Evolutionary conservation across 2,113 vertebrate species (phyloP), one percentile per base, ranked within the genome.

Genomic region (Psammodynastes pulverulentus): DNA sequence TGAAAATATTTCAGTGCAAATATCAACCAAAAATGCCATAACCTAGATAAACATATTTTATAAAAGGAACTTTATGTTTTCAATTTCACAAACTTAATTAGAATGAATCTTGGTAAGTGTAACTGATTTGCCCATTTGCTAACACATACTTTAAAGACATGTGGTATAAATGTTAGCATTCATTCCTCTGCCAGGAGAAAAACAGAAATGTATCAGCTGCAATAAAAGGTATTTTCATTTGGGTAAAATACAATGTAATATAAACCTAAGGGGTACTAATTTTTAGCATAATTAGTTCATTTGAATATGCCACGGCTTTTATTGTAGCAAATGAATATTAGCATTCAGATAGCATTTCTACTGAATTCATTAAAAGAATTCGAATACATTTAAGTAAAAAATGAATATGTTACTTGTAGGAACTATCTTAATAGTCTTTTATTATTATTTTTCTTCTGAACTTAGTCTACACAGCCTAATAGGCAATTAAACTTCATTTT

Each of bases 21-120:
- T 88, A 91, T 58, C 90, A 49, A 88, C 0, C 46, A 26, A 58
- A 29, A 49, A 43, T 67, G 24, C 84, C 56, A 1, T 87, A 6
- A 93, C 94, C 89, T 58, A 58, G 79, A 91, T 19, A 91, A 52
- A 92, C 8, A 17, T n/a, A 72, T 51, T 67, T 91, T 45, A 53
- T 29, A 58, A 86, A 62, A 86, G 9, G 21, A 91, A 53, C n/a
- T 0, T 17, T 86, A 53, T 84, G n/a, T 52, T 90, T 17, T 34
- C n/a, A 7, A 24, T 48, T 92, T 58, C 23, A 49, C 91, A 46
- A 56, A 49, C 52, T 49, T n/a, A 58, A 24, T 49, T 34, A 46
- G 72, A 49, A 51, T 54, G 43, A 88, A 24, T 45, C 48, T 84
- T 43, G 15, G 62, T 84, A n/a, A 52, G 48, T 48, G 2, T 52